Conservation (phyloP, 2,888 invertebrate species). For the Eucera pruinosa region DNA sequence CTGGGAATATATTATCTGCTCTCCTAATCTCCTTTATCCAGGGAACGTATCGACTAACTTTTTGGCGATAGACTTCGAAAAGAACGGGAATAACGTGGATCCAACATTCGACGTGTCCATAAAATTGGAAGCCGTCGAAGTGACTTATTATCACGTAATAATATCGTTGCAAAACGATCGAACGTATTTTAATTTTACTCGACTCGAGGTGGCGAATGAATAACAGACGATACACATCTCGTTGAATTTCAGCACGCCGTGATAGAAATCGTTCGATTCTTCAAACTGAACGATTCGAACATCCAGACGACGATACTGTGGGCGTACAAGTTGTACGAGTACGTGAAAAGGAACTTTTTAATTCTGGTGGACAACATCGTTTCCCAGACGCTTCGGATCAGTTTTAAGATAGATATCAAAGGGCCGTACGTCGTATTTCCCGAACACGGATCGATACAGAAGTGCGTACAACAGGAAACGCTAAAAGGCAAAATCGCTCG, state of each 20-base stretch:
- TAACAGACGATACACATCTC: too few species aligned
- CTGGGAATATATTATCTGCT: too few species aligned
- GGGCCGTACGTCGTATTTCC: conserved; percentile 91
- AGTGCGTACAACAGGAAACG: conserved; percentile 84
- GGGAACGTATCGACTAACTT: conserved; percentile 89
- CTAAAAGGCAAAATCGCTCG: too few species aligned
- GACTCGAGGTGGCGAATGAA: too few species aligned
- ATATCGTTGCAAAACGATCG: neutral
- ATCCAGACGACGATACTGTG: conserved; percentile 83
- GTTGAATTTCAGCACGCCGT: conserved; percentile 87
- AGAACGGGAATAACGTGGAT: conserved; percentile 88
- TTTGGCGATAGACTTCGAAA: conserved; percentile 90
- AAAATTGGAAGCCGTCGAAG: conserved; percentile 90
- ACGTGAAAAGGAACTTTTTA: conserved; percentile 81
- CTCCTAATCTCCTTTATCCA: too few species aligned
- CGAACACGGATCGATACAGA: conserved; percentile 89
- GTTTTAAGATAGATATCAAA: conserved; percentile 90
- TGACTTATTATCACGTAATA: conserved; percentile 90
- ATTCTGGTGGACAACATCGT: conserved; percentile 85
- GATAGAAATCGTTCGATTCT: conserved; percentile 89
- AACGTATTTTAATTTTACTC: neutral
- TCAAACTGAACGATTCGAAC: conserved; percentile 86
- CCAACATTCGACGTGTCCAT: conserved; percentile 89
- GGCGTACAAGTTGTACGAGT: conserved; percentile 70
- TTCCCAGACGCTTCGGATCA: conserved; percentile 87